Evolutionary conservation across 1,140 invertebrate species (phyloP).

Genomic region (Bacillus rossius): DNA sequence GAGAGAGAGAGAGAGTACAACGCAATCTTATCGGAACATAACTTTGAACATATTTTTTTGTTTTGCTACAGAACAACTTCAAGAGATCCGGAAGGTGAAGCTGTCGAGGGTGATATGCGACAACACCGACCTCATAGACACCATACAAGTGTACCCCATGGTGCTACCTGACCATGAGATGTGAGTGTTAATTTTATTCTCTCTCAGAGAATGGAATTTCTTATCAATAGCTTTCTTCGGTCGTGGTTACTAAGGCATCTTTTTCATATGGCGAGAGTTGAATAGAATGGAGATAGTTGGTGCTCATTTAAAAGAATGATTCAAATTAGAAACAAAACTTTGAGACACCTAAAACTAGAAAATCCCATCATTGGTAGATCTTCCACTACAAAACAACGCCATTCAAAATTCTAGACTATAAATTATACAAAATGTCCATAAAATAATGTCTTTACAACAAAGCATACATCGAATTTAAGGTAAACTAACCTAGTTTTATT

Average conservation of each 20-base stretch:
- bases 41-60: background rate
- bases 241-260: background rate
- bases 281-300: background rate
- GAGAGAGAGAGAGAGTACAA: background rate
- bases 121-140: slow-evolving; percentile 89
- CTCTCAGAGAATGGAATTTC: background rate
- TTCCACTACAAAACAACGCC: too few relatives aligned
- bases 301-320: background rate
- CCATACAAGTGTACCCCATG: slow-evolving; percentile 92
- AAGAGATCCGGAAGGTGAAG: slow-evolving; percentile 81
- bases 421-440: too few relatives aligned
- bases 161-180: slow-evolving; percentile 86
- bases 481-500: too few relatives aligned
- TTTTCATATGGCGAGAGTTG: background rate
- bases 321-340: background rate
- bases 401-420: too few relatives aligned
- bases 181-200: slow-evolving; percentile 58
- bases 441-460: too few relatives aligned
- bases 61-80: slow-evolving; percentile 66
- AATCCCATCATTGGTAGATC: background rate
- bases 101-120: slow-evolving; percentile 90
- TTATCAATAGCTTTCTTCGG: background rate
- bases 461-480: too few relatives aligned
- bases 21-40: background rate
- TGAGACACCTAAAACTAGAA: background rate